Conservation (phyloP, 2,113 vertebrate species). For the Pyrgilauda ruficollis region DNA sequence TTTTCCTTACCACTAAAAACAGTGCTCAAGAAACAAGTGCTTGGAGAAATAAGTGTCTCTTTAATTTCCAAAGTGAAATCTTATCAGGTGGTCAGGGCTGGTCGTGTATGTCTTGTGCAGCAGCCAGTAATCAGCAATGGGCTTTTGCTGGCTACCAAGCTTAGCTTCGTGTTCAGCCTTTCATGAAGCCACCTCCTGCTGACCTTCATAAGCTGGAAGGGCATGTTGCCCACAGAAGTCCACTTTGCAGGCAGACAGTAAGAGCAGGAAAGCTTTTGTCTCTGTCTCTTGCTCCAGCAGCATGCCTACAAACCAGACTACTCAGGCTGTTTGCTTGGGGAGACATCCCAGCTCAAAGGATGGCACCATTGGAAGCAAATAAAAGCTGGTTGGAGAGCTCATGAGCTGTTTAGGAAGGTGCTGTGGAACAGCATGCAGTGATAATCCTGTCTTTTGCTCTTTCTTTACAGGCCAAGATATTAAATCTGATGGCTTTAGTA, state of each 20-base stretch:
- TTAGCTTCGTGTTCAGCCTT: neutral
- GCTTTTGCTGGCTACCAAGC: neutral
- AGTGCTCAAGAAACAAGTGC: neutral
- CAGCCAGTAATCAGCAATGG: neutral
- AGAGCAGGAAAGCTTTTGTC: neutral
- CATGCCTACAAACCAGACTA: neutral
- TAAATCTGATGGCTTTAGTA: conserved; percentile 89
- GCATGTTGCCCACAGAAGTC: neutral
- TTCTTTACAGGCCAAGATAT: conserved; percentile 82
- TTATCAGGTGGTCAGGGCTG: neutral
- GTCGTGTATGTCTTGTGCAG: neutral
- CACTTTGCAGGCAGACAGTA: neutral
- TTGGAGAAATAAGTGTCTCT: neutral
- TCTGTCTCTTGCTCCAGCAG: neutral
- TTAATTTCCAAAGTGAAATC: neutral
- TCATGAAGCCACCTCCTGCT: neutral
- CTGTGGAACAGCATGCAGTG: neutral
- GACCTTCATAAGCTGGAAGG: neutral
- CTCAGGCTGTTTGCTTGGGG: neutral
- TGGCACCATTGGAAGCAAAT: neutral
- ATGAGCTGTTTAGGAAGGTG: neutral
- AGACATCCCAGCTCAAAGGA: neutral
- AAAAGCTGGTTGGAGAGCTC: neutral
- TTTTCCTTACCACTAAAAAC: neutral
- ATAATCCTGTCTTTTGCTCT: neutral